Conservation (phyloP, 2,888 invertebrate species). For the Clostera curtula region DNA sequence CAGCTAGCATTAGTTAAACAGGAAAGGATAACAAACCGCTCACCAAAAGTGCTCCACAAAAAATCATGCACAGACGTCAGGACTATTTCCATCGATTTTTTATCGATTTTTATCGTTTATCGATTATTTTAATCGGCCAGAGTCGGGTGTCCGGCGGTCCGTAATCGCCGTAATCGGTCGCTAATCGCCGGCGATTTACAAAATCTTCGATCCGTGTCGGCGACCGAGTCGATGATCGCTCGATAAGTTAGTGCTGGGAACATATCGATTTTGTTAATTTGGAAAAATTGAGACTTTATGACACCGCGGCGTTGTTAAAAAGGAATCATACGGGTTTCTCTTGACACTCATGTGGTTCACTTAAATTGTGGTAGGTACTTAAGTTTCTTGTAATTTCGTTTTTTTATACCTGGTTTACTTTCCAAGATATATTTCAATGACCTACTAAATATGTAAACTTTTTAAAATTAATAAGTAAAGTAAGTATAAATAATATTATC, state of each 20-base stretch:
- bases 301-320: too few relatives aligned
- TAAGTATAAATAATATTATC: too few relatives aligned
- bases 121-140: conserved; percentile 71
- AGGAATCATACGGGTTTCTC: too few relatives aligned
- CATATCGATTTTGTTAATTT: conserved; percentile 30
- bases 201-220: conserved; percentile 73
- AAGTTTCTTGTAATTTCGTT: too few relatives aligned
- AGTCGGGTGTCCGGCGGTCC: conserved; percentile 70
- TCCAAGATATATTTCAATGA: too few relatives aligned
- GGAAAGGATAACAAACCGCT: conserved; percentile 29
- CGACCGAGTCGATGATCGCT: conserved; percentile 54
- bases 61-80: conserved; percentile 45
- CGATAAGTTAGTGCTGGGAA: conserved; percentile 50
- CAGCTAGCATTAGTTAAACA: too few relatives aligned
- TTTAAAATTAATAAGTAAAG: too few relatives aligned
- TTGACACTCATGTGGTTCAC: too few relatives aligned
- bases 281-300: too few relatives aligned
- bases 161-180: conserved; percentile 72
- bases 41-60: conserved; percentile 32
- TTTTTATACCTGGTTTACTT: too few relatives aligned
- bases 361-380: too few relatives aligned
- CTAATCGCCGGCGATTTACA: conserved; percentile 74
- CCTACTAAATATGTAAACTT: too few relatives aligned
- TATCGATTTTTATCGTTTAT: conserved; percentile 68
- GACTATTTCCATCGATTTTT: conserved; percentile 36